phyloP scores from a whole-genome alignment of 2,113 vertebrate species.

The Henicopernis longicauda region DNA sequence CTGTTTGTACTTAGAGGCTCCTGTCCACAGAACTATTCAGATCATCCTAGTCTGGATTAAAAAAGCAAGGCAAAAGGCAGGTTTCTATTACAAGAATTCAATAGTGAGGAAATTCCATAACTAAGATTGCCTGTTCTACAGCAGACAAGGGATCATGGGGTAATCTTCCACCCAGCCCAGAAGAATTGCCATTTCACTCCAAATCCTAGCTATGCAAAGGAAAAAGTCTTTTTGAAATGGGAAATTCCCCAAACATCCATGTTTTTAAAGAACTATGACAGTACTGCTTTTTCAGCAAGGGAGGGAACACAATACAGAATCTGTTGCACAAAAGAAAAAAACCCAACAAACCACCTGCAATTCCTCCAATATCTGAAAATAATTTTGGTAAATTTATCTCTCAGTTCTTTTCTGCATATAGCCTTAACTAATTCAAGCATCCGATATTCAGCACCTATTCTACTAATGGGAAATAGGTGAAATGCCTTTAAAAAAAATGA shows the following conservation, averaged over 20 bases:
- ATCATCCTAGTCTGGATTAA: neutral
- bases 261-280: neutral
- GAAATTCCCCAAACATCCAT: neutral
- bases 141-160: neutral
- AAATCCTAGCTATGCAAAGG: neutral
- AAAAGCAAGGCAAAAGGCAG: neutral
- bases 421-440: neutral
- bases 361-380: neutral
- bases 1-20: neutral
- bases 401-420: neutral
- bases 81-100: neutral
- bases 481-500: neutral
- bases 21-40: neutral
- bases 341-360: neutral
- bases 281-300: neutral
- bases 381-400: neutral
- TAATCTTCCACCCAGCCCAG: neutral
- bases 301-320: neutral
- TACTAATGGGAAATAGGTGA: neutral
- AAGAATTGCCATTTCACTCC: neutral
- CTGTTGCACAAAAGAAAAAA: neutral
- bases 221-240: neutral
- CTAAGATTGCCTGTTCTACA: neutral
- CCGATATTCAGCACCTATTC: neutral
- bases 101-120: neutral